Evolutionary conservation across 2,113 vertebrate species (phyloP), one percentile per base, ranked within the genome.

Genomic region (Sigmodon hispidus): DNA sequence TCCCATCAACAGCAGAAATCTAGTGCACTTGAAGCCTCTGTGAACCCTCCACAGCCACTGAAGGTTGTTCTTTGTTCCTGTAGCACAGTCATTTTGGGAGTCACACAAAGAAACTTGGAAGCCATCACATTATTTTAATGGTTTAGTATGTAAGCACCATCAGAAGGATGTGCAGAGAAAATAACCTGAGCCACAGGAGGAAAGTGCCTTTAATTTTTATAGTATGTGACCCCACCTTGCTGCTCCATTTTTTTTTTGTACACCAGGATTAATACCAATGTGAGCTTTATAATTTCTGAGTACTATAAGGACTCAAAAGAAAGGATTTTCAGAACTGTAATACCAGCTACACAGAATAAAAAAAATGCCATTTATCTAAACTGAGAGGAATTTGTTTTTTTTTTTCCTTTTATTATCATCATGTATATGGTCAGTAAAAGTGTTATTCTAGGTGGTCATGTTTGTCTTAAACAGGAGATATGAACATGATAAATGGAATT

Each of bases 351-450:
- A 83, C 1, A 21, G 57, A 95, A 76, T n/a, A 29, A 34, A 22
- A 91, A 48, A 63, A 36, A 72, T 95, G 61, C 55, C 61, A 59
- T 76, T 94, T 90, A 65, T 79, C 72, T 77, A 94, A n/a, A 86
- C 12, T 75, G 50, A 57, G 11, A 52, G 48, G 7, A 17, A 73
- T 83, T 95, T 90, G 24, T 31, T 2, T 65, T 29, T 40, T 83
- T 40, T 34, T 4, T 67, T 83, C 29, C 21, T 4, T 67, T 55
- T 50, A 55, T n/a, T 17, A 24, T 7, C 26, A 80, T 85, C 75
- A 24, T 92, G 4, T 87, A 55, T 40, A n/a, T 90, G 40, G 12
- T 67, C 61, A 87, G 76, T 79, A 73, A 89, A 90, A 84, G 12
- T 15, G 2, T 24, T 72, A 63, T 57, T 70, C 45, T 31, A 52